phyloP scores from a whole-genome alignment of 2,797 vertebrate species.

The Geotrypetes seraphini region DNA sequence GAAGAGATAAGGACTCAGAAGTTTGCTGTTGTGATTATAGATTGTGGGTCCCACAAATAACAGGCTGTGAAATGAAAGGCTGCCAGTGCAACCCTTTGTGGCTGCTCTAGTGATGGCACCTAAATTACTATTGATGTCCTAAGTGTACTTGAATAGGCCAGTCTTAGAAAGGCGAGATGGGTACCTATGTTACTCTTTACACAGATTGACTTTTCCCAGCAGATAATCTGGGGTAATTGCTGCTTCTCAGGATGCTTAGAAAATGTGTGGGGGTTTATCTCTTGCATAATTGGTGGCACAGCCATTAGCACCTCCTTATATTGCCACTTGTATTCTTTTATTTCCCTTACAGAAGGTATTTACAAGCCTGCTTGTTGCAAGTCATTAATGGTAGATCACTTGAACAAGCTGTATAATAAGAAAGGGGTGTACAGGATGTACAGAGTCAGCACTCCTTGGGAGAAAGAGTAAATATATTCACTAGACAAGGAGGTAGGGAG shows the following conservation, averaged over 20 bases:
- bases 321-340: too few species aligned
- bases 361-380: too few species aligned
- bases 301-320: too few species aligned
- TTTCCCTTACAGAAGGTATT: too few species aligned
- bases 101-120: slow-evolving; percentile 77
- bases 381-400: too few species aligned
- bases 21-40: slow-evolving; percentile 92
- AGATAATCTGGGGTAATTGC: slow-evolving; percentile 76
- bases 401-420: too few species aligned
- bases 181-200: slow-evolving; percentile 74
- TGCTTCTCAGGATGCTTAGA: slow-evolving; percentile 68
- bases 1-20: slow-evolving; percentile 75
- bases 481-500: too few species aligned
- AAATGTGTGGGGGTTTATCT: slow-evolving; percentile 13
- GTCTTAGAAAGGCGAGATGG: slow-evolving; percentile 69
- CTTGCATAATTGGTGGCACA: too few species aligned
- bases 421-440: too few species aligned
- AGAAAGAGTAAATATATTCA: too few species aligned
- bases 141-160: slow-evolving; percentile 88
- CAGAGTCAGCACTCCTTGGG: too few species aligned
- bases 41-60: slow-evolving; percentile 91
- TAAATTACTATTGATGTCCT: slow-evolving; percentile 94
- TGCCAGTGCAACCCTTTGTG: slow-evolving; percentile 78
- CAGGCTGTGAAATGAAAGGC: slow-evolving; percentile 94
- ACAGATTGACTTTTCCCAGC: slow-evolving; percentile 60